These are phyloP conservation scores for Junonia oenone DNA, from an alignment of 2,888 invertebrate species.

Conservation along the genomic window DNA sequence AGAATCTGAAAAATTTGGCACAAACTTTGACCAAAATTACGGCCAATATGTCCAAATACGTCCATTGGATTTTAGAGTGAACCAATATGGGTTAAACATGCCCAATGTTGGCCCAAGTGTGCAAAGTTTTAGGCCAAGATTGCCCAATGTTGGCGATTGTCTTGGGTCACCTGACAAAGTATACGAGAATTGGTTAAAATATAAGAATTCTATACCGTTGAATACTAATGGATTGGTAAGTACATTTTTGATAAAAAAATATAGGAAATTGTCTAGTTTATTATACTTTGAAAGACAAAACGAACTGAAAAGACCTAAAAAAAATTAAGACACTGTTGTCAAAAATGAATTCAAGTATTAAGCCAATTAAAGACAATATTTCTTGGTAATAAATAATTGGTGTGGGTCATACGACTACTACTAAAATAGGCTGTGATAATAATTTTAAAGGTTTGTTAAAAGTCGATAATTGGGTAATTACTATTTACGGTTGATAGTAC, in stretches of 20 bases:
- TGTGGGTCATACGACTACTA: too few species aligned
- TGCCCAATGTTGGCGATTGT: slow-evolving; percentile 40
- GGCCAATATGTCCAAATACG: slow-evolving; percentile 64
- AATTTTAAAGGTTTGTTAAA: too few species aligned
- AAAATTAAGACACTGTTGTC: too few species aligned
- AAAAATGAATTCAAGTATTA: too few species aligned
- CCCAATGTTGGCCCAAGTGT: slow-evolving; percentile 52
- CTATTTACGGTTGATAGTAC: too few species aligned
- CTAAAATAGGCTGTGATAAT: too few species aligned
- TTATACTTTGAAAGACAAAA: background rate
- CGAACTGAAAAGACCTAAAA: too few species aligned
- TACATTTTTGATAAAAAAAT: slow-evolving; percentile 21
- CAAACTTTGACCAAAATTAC: slow-evolving; percentile 53
- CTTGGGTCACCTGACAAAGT: slow-evolving; percentile 65
- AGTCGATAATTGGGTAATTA: too few species aligned
- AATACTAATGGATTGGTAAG: slow-evolving; percentile 69
- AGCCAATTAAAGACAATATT: too few species aligned
- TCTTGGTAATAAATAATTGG: too few species aligned
- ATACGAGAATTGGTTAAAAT: slow-evolving; percentile 78
- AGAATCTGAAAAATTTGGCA: slow-evolving; percentile 57
- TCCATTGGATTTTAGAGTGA: slow-evolving; percentile 55
- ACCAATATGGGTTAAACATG: slow-evolving; percentile 40
- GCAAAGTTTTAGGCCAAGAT: slow-evolving; percentile 44
- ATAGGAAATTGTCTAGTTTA: background rate
- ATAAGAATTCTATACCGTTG: slow-evolving; percentile 68